These are phyloP conservation scores for Xestobium rufovillosum DNA, from an alignment of 2,888 invertebrate species.

Conservation along the genomic window DNA sequence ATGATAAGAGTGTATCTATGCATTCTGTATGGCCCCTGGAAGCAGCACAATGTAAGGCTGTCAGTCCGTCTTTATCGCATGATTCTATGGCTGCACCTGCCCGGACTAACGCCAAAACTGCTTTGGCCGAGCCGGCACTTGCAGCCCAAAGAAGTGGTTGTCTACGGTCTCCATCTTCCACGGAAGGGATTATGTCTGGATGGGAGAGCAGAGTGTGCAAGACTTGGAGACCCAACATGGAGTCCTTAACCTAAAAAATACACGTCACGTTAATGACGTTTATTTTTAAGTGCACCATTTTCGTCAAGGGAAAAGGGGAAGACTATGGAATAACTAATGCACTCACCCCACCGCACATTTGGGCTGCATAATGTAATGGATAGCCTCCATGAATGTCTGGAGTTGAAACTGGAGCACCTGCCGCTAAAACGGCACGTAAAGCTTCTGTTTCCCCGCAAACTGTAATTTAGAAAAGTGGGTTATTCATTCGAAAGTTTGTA, in stretches of 20 bases:
- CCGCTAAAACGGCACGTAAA: conserved; percentile 72
- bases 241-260: conserved; percentile 36
- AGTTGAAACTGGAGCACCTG: conserved; percentile 80
- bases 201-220: conserved; percentile 69
- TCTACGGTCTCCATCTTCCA: conserved; percentile 84
- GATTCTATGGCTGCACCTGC: conserved; percentile 78
- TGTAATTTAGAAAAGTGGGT: conserved; percentile 39
- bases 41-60: conserved; percentile 94
- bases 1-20: conserved; percentile 76
- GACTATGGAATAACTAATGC: too few relatives aligned
- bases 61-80: conserved; percentile 86
- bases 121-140: conserved; percentile 90
- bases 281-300: too few relatives aligned
- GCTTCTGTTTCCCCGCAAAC: conserved; percentile 93
- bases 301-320: too few relatives aligned
- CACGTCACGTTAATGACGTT: neutral
- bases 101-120: conserved; percentile 79
- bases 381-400: conserved; percentile 92
- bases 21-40: conserved; percentile 92
- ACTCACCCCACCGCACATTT: conserved; percentile 82
- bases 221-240: conserved; percentile 66
- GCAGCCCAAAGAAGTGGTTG: conserved; percentile 97
- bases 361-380: conserved; percentile 94
- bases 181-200: conserved; percentile 74
- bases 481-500: too few relatives aligned